phyloP scores from a whole-genome alignment of 1,140 invertebrate genomes.

The Hypothenemus hampei region DNA sequence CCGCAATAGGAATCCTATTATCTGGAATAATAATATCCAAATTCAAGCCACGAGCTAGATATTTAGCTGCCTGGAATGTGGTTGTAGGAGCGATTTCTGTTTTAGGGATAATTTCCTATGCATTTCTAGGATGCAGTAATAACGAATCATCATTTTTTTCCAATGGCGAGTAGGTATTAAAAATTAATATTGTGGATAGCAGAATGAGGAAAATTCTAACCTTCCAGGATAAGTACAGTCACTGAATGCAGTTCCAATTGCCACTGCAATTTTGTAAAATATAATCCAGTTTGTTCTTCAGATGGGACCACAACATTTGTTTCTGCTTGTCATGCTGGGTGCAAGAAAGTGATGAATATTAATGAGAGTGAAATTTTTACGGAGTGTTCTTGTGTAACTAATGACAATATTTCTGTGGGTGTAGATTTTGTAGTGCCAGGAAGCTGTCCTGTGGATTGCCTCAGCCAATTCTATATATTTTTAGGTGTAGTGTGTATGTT shows the following conservation, averaged over 20 bases:
- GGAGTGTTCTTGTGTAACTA: slow-evolving; percentile 54
- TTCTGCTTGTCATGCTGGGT: slow-evolving; percentile 68
- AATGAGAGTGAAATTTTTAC: slow-evolving; percentile 46
- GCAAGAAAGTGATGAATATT: slow-evolving; percentile 44
- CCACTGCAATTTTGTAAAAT: slow-evolving; percentile 61
- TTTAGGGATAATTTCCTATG: slow-evolving; percentile 59
- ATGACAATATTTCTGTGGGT: background rate
- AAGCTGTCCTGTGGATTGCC: slow-evolving; percentile 62
- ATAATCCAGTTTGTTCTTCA: slow-evolving; percentile 63
- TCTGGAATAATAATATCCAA: slow-evolving; percentile 65
- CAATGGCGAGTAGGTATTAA: slow-evolving; percentile 45
- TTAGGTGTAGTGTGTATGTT: slow-evolving; percentile 61
- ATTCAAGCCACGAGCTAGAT: slow-evolving; percentile 63
- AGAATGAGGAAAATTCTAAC: no score
- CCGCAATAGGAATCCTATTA: slow-evolving; percentile 64
- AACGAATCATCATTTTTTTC: slow-evolving; percentile 50
- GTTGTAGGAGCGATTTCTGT: slow-evolving; percentile 61
- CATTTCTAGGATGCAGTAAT: slow-evolving; percentile 64
- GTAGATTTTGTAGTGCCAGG: slow-evolving; percentile 53
- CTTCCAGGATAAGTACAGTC: slow-evolving; percentile 43
- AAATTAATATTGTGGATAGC: no score
- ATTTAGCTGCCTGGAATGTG: slow-evolving; percentile 69
- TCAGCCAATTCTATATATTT: slow-evolving; percentile 60
- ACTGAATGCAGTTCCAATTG: slow-evolving; percentile 60
- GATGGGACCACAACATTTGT: slow-evolving; percentile 57